phyloP scores from a whole-genome alignment of 2,888 invertebrate species.

The Trichogramma dendrolimi region DNA sequence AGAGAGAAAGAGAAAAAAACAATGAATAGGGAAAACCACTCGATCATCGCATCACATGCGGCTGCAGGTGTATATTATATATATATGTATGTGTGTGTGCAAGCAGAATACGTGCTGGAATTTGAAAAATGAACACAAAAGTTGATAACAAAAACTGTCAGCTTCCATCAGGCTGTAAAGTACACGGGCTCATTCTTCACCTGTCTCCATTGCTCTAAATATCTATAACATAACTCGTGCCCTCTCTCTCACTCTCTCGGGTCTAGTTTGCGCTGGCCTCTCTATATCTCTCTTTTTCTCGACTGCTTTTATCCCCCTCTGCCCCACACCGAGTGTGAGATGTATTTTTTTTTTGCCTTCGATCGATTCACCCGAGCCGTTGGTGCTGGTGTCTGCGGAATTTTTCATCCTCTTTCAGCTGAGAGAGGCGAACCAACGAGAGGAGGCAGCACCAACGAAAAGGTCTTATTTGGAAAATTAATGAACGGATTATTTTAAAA shows the following conservation, averaged over 20 bases:
- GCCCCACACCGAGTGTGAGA: constrained; percentile 1
- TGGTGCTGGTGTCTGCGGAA: background rate
- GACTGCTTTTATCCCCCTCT: too few species aligned
- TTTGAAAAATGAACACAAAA: background rate
- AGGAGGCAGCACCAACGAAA: background rate
- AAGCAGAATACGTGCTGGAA: too few species aligned
- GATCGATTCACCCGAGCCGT: constrained; percentile 20
- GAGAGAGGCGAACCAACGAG: background rate
- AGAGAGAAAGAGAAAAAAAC: too few species aligned
- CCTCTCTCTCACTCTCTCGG: constrained; percentile 7
- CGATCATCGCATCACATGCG: too few species aligned
- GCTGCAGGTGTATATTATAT: too few species aligned
- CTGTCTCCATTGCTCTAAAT: constrained; percentile 10
- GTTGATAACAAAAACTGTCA: constrained; percentile 7
- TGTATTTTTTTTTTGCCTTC: constrained; percentile 2
- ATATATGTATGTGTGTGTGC: too few species aligned
- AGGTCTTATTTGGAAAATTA: constrained; percentile 17
- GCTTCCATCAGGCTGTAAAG: constrained; percentile 2
- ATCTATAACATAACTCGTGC: constrained; percentile 15
- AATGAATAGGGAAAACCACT: too few species aligned
- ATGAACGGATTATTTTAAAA: constrained; percentile 21
- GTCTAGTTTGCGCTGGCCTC: background rate
- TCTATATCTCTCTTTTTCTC: constrained; percentile 8
- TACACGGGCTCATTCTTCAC: background rate
- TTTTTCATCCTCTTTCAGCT: too few species aligned